phyloP scores from a whole-genome alignment of 2,888 invertebrate species.

The Drosophila hamatofila region DNA sequence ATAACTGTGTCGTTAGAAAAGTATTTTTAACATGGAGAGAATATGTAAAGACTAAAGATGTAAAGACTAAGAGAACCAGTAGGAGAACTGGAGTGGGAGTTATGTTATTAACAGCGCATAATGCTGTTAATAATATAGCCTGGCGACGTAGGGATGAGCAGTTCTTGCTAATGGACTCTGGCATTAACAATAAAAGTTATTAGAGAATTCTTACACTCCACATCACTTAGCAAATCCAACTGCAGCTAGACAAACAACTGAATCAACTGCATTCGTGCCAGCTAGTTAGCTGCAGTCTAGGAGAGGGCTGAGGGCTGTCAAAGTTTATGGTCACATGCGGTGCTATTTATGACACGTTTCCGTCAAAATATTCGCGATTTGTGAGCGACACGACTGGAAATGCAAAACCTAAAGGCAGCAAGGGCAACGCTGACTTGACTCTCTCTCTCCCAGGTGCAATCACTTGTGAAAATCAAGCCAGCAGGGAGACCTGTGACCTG shows the following conservation, averaged over 20 bases:
- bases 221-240: not conserved
- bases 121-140: too few species aligned
- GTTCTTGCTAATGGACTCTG: too few species aligned
- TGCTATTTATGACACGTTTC: constrained; percentile 85
- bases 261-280: constrained; percentile 25
- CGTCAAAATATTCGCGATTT: constrained; percentile 82
- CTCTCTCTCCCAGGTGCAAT: constrained; percentile 48
- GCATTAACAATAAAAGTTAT: too few species aligned
- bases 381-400: constrained; percentile 34
- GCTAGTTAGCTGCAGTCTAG: not conserved
- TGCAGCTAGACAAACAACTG: constrained; percentile 30
- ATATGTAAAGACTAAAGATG: too few species aligned
- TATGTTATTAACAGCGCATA: too few species aligned
- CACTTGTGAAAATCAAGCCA: constrained; percentile 20
- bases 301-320: not conserved
- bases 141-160: too few species aligned
- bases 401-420: constrained; percentile 29
- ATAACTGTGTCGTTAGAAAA: too few species aligned
- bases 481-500: not conserved
- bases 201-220: too few species aligned
- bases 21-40: too few species aligned
- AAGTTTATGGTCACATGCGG: constrained; percentile 79
- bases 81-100: too few species aligned
- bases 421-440: constrained; percentile 31
- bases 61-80: too few species aligned